These are phyloP conservation scores for Thalassarche chlororhynchos DNA, from an alignment of 2,113 vertebrate species.

Conservation along the genomic window DNA sequence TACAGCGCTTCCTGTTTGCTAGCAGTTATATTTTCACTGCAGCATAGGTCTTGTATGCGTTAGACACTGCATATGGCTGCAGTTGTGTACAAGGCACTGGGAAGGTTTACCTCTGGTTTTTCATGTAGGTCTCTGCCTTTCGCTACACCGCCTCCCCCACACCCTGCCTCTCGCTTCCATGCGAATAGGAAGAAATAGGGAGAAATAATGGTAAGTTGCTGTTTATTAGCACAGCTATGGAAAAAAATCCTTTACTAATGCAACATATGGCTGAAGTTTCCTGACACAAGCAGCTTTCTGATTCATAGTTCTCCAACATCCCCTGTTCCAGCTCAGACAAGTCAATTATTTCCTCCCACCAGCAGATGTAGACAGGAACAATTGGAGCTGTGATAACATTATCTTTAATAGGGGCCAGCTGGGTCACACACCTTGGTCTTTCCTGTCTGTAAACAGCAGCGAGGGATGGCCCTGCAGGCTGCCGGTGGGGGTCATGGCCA, in stretches of 20 bases:
- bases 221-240: background rate
- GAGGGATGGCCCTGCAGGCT: background rate
- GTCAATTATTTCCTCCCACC: conserved; percentile 8
- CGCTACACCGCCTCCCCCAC: background rate
- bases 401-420: background rate
- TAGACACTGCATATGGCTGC: background rate
- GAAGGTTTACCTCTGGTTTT: background rate
- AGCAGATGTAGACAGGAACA: conserved; percentile 18
- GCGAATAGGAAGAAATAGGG: background rate
- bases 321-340: background rate
- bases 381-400: conserved; percentile 1
- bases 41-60: rapidly evolving
- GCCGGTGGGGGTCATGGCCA: rapidly evolving
- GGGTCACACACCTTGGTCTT: background rate
- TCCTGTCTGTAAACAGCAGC: background rate
- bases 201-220: background rate
- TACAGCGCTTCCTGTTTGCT: conserved; percentile 1
- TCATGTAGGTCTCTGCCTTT: background rate
- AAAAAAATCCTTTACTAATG: background rate
- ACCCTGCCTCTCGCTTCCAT: background rate
- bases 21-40: background rate
- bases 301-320: background rate
- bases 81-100: rapidly evolving
- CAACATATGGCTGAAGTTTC: background rate
- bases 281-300: background rate